phyloP scores from a whole-genome alignment of 2,113 vertebrate genomes.

The Antennarius striatus region DNA sequence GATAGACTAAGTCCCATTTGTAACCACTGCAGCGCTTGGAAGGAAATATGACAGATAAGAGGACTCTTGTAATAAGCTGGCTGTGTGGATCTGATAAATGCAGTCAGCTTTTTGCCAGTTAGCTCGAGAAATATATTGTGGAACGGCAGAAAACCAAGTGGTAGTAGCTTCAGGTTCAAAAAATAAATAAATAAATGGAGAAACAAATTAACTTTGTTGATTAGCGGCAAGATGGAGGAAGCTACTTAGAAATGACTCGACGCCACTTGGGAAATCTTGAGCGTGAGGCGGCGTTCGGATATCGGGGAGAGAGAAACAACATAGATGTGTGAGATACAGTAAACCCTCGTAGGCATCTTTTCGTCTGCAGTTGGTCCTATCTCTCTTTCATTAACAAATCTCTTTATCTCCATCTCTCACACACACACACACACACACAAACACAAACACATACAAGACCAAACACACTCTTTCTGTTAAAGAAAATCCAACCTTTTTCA shows the following conservation, averaged over 20 bases:
- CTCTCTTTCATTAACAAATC: conserved; percentile 30
- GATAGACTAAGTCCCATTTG: conserved; percentile 78
- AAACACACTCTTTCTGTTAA: conserved; percentile 15
- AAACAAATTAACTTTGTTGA: conserved; percentile 77
- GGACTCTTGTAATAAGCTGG: conserved; percentile 74
- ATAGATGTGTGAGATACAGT: conserved; percentile 59
- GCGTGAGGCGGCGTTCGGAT: conserved; percentile 30
- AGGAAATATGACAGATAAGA: conserved; percentile 79
- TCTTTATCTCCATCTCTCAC: conserved; percentile 31
- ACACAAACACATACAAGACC: neutral
- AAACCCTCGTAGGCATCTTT: conserved; percentile 50
- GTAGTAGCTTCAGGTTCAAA: conserved; percentile 56
- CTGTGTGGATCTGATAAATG: conserved; percentile 76
- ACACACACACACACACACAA: neutral
- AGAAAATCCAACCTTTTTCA: conserved; percentile 33
- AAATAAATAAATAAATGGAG: conserved; percentile 53
- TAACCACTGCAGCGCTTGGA: conserved; percentile 68
- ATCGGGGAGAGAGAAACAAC: conserved; percentile 32
- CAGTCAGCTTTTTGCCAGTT: conserved; percentile 69
- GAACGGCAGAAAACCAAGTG: conserved; percentile 45
- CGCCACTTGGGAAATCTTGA: conserved; percentile 64
- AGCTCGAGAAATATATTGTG: conserved; percentile 66
- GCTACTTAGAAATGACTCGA: conserved; percentile 59
- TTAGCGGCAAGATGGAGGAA: conserved; percentile 67
- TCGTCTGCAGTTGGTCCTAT: conserved; percentile 35